Percentiles rank a stretch among this genome's conserved stretches.
Conservation (phyloP, 2,113 vertebrate species). For the Mystacornis crossleyi region DNA sequence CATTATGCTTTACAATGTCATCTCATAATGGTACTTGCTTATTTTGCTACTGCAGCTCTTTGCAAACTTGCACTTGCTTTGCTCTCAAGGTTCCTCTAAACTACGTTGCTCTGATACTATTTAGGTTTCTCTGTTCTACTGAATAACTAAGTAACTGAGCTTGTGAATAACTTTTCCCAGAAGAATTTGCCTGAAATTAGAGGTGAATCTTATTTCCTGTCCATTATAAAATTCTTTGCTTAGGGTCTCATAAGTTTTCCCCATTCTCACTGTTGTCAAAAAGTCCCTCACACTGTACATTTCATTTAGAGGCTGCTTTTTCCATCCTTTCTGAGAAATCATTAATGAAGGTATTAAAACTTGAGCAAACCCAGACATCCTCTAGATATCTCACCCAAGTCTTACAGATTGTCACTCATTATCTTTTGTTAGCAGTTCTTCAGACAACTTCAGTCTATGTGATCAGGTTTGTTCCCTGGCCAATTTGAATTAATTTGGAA, state of each 20-base stretch:
- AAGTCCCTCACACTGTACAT: background rate
- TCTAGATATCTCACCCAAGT: background rate
- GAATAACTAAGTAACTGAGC: background rate
- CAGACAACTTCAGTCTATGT: background rate
- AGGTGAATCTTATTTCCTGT: background rate
- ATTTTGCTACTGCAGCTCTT: background rate
- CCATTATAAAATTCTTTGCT: background rate
- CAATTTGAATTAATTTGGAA: background rate
- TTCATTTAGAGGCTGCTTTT: background rate
- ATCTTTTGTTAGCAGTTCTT: background rate
- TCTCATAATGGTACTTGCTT: background rate
- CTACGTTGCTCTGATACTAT: background rate
- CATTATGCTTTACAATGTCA: background rate
- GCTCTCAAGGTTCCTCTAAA: background rate
- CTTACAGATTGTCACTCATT: background rate
- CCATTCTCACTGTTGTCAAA: background rate
- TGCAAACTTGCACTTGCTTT: background rate
- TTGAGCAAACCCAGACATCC: background rate
- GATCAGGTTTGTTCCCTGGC: background rate
- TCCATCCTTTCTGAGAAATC: background rate
- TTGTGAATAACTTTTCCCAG: background rate
- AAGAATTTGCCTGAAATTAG: background rate
- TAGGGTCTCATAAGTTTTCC: background rate
- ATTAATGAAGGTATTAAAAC: constrained; percentile 3
- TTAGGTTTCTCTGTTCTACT: background rate